These are phyloP conservation scores for Callyntrura guangdongensis DNA, from an alignment of 2,888 invertebrate genomes.

Conservation along the genomic window DNA sequence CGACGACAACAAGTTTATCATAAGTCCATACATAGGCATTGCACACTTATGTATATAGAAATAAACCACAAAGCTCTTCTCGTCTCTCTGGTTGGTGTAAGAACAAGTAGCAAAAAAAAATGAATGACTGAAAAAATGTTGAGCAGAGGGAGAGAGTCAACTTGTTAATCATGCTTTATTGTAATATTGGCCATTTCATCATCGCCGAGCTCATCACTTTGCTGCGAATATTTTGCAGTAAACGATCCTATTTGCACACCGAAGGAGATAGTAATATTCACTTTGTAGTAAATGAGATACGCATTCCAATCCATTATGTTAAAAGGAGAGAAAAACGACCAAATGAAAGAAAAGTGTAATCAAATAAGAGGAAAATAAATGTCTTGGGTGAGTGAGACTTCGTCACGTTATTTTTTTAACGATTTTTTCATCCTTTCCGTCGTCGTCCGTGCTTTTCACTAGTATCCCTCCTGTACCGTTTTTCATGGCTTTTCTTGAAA, in stretches of 20 bases:
- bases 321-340: too few relatives aligned
- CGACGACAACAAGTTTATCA: too few relatives aligned
- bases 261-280: neutral
- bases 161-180: neutral
- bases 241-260: neutral
- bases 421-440: constrained; percentile 16
- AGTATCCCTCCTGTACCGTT: neutral
- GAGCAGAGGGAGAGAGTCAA: neutral
- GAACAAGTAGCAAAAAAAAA: neutral
- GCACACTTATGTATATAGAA: neutral
- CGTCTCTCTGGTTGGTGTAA: too few relatives aligned
- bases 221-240: neutral
- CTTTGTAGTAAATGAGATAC: too few relatives aligned
- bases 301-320: too few relatives aligned
- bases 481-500: constrained; percentile 16
- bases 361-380: constrained; percentile 55
- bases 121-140: neutral
- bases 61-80: constrained; percentile 1
- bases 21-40: neutral
- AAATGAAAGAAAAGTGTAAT: neutral
- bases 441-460: neutral
- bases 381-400: constrained; percentile 46
- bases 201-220: neutral
- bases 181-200: constrained; percentile 2
- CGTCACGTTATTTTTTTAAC: constrained; percentile 54